Conservation (phyloP, 2,797 vertebrate genomes). For the Myotis findleyi region DNA sequence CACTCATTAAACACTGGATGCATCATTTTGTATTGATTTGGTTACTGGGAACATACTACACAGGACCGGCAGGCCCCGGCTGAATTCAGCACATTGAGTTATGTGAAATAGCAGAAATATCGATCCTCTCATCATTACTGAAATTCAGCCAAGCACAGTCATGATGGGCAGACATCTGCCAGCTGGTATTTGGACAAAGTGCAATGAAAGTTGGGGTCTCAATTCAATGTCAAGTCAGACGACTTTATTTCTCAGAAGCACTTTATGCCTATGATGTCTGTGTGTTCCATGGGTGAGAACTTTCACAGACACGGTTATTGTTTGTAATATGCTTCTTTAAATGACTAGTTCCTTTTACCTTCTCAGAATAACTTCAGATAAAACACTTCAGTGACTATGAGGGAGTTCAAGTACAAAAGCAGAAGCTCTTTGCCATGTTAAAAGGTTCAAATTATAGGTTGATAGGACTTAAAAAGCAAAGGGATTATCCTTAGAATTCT, state of each 20-base stretch:
- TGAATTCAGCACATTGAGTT: not conserved
- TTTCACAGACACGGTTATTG: not conserved
- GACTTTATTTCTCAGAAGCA: not conserved
- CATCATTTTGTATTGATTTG: not conserved
- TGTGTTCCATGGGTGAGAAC: not conserved
- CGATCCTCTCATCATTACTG: not conserved
- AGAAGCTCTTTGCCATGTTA: not conserved
- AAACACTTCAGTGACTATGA: slow-evolving; percentile 10
- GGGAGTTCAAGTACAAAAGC: slow-evolving; percentile 14
- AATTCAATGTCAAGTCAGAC: not conserved
- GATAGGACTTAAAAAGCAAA: slow-evolving; percentile 18
- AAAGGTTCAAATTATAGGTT: not conserved
- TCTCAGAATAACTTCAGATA: slow-evolving; percentile 49
- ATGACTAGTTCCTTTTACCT: not conserved
- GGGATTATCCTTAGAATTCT: slow-evolving; percentile 38
- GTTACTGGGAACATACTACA: not conserved
- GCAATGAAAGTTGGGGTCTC: not conserved
- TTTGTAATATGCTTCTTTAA: not conserved
- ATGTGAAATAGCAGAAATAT: not conserved
- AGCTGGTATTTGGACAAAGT: not conserved
- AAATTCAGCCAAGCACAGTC: not conserved
- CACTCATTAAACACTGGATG: not conserved
- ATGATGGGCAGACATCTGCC: not conserved
- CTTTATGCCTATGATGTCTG: not conserved
- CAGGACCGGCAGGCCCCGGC: rapidly evolving